Evolutionary conservation across 2,888 invertebrate genomes (phyloP), one percentile per base, ranked within the genome.

Genomic region (Philereme transversata): DNA sequence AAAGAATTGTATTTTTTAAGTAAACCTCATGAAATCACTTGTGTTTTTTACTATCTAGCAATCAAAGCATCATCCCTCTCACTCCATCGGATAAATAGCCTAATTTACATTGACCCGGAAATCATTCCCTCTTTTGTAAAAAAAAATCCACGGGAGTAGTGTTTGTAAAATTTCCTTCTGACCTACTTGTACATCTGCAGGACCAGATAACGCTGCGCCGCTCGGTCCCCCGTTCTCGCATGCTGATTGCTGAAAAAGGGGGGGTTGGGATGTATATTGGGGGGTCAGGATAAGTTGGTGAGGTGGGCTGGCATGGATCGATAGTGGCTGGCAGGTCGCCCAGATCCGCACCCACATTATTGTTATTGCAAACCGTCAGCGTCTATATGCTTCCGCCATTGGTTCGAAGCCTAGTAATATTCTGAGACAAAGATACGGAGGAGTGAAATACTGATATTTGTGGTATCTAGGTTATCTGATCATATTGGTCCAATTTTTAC

Each of bases 101-200:
- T 83, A 79, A 86, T 87, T 87, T 84, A 82, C 90, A 86, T 83
- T 89, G 88, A 87, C 85, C 87, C 84, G 86, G 84, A 88, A 89
- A 87, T 76, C 77, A 78, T 82, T 82, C 78, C 79, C 80, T 80
- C 79, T 84, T 87, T 85, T 77, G 74, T 40, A 8, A 6, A 73
- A 82, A 88, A 87, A 86, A 87, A 82, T 79, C 83, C 80, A 82
- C 83, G 74, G 75, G 82, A 85, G 86, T 89, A 88, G 88, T 90
- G 87, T 90, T 91, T 90, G 90, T 90, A 89, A 89, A 91, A 88
- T 90, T 90, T 91, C 90, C 89, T 82, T 90, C 82, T 91, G 91
- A 92, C 91, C 91, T 91, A 92, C 88, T 91, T 92, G 90, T 84
- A 80, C 80, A 82, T 87, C 82, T 84, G 81, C 75, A 74, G 72